Percentiles rank a stretch among this genome's conserved stretches.
Conservation (phyloP, 2,888 invertebrate genomes). For the Salticus scenicus region DNA sequence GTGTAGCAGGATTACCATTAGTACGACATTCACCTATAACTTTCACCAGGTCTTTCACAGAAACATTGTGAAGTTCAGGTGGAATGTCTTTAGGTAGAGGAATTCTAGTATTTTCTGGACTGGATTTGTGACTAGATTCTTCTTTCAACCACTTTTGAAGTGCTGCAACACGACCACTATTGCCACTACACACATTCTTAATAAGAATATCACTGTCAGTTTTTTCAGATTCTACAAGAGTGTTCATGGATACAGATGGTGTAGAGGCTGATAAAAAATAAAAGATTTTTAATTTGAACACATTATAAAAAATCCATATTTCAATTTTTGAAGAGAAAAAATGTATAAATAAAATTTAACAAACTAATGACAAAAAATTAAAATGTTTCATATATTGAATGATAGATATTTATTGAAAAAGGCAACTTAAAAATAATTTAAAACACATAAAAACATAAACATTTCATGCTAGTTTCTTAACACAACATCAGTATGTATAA, state of each 20-base stretch:
- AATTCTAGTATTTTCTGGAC: constrained; percentile 23
- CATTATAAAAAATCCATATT: too few relatives aligned
- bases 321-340: too few relatives aligned
- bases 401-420: too few relatives aligned
- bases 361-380: too few relatives aligned
- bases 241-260: constrained; percentile 67
- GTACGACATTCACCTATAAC: constrained; percentile 84
- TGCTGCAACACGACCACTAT: constrained; percentile 57
- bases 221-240: constrained; percentile 68
- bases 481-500: too few relatives aligned
- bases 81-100: constrained; percentile 74
- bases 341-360: too few relatives aligned
- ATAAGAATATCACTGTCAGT: constrained; percentile 53
- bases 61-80: constrained; percentile 81
- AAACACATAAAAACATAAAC: too few relatives aligned
- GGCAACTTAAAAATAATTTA: too few relatives aligned
- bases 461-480: too few relatives aligned
- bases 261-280: constrained; percentile 46
- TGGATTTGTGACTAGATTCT: constrained; percentile 45
- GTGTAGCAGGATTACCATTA: constrained; percentile 87
- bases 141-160: constrained; percentile 60
- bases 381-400: too few relatives aligned
- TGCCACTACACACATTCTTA: constrained; percentile 41
- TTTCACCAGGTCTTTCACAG: constrained; percentile 84
- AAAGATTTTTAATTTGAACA: background rate